Percentiles rank a stretch among this genome's conserved stretches.
phyloP scores from a whole-genome alignment of 1,140 invertebrate genomes.

The Aricia agestis region DNA sequence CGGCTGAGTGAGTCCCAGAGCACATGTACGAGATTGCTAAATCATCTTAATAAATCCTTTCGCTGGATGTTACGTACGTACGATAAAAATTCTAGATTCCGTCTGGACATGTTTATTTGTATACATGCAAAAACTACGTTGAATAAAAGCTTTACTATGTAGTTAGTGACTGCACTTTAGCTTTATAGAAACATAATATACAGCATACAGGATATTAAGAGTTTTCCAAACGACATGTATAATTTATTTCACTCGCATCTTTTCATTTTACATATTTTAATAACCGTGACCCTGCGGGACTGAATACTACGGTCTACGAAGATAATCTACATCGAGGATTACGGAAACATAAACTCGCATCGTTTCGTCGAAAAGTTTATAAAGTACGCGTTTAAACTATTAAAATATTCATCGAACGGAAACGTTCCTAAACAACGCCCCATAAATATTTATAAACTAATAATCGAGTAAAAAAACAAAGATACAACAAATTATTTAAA shows the following conservation, averaged over 20 bases:
- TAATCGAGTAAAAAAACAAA: constrained; percentile 7
- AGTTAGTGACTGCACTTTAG: too few relatives aligned
- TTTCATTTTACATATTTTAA: too few relatives aligned
- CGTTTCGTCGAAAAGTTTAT: neutral
- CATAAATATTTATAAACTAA: constrained; percentile 17
- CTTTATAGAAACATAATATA: too few relatives aligned
- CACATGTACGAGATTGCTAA: neutral
- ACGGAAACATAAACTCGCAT: neutral
- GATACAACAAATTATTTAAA: neutral
- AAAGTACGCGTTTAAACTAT: neutral
- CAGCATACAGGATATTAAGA: too few relatives aligned
- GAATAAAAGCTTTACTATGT: too few relatives aligned
- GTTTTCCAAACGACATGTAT: too few relatives aligned
- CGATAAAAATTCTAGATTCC: neutral
- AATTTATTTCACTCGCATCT: too few relatives aligned
- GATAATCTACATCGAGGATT: neutral
- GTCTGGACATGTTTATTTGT: neutral
- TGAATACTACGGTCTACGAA: neutral
- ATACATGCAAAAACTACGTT: too few relatives aligned
- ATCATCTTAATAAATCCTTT: neutral
- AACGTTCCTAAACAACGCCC: constrained; percentile 4
- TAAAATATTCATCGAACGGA: constrained; percentile 9
- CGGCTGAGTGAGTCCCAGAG: neutral
- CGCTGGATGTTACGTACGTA: neutral
- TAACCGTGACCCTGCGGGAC: neutral